Conservation (phyloP, 2,113 vertebrate genomes). For the Nansenia antarctica region DNA sequence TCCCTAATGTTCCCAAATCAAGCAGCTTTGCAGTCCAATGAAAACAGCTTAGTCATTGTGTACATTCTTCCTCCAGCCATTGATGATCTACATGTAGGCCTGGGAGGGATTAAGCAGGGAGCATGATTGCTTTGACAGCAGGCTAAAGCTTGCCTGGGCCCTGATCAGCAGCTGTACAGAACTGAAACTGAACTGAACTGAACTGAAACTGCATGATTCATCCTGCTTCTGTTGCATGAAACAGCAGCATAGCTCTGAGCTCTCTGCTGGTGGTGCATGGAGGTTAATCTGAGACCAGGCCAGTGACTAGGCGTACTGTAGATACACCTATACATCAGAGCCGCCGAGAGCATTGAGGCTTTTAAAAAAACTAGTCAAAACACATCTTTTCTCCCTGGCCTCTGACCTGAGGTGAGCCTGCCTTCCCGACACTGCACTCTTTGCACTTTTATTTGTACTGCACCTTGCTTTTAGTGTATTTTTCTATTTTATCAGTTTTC, state of each 20-base stretch:
- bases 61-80: slow-evolving; percentile 53
- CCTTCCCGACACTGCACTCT: too few relatives aligned
- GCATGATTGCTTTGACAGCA: slow-evolving; percentile 51
- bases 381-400: too few relatives aligned
- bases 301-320: too few relatives aligned
- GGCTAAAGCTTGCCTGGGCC: slow-evolving; percentile 32
- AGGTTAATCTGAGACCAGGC: not conserved
- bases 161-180: not conserved
- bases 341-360: too few relatives aligned
- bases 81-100: slow-evolving; percentile 49
- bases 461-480: too few relatives aligned
- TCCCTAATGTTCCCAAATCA: slow-evolving; percentile 53
- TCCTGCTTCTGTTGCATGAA: not conserved
- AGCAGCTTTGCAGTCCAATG: slow-evolving; percentile 54
- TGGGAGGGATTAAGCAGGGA: slow-evolving; percentile 58
- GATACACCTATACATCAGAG: not conserved
- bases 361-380: too few relatives aligned
- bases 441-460: too few relatives aligned
- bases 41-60: slow-evolving; percentile 64
- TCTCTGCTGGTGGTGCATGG: not conserved
- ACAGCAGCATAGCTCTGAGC: not conserved
- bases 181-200: not conserved
- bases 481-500: too few relatives aligned
- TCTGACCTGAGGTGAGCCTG: too few relatives aligned
- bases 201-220: not conserved